Evolutionary conservation across 2,797 vertebrate species (phyloP), one percentile per base, ranked within the genome.

Genomic region (Eremophila alpestris): DNA sequence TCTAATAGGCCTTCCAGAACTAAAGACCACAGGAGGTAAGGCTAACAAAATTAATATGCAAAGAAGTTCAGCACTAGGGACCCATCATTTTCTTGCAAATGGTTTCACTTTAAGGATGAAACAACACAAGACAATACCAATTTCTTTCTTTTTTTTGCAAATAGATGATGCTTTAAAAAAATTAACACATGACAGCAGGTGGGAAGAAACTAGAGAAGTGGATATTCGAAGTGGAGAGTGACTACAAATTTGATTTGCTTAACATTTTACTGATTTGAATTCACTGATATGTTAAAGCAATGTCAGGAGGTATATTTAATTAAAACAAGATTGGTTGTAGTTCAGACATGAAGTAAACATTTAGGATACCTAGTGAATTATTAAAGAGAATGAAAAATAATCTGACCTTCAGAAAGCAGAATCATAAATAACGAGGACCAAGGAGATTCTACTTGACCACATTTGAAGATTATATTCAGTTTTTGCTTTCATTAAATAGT

Each of bases 1-100:
- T 96, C 98, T 99, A 99, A 98, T 98, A 98, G 98, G 98, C 98
- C 98, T 98, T 98, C 97, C 97, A 98, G 97, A 98, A 98, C 98
- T 98, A 95, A 98, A 98, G 98, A 98, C 98, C 98, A 97, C 98
- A 97, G 99, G 99, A 99, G 99, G 98, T 98, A 99, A 99, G 98
- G 98, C 98, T 99, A 99, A 99, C 99, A 99, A 99, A 99, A 99
- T 99, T 99, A 99, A 99, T 99, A 99, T 99, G 98, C 99, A 99
- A 99, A 99, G 98, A 98, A 98, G 98, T 98, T 98, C 98, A 98
- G 97, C 99, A 99, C 98, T 97, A 97, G 98, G 98, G 99, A 99
- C 98, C 98, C 98, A 98, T 99, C 98, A 99, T 99, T 99, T 99
- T 98, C 98, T 98, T 98, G 98, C 98, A 99, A 99, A 99, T 99